Percentiles rank a stretch among this genome's conserved stretches.
These are phyloP conservation scores for Apodemus agrarius DNA, from an alignment of 2,797 vertebrate species.

Conservation along the genomic window DNA sequence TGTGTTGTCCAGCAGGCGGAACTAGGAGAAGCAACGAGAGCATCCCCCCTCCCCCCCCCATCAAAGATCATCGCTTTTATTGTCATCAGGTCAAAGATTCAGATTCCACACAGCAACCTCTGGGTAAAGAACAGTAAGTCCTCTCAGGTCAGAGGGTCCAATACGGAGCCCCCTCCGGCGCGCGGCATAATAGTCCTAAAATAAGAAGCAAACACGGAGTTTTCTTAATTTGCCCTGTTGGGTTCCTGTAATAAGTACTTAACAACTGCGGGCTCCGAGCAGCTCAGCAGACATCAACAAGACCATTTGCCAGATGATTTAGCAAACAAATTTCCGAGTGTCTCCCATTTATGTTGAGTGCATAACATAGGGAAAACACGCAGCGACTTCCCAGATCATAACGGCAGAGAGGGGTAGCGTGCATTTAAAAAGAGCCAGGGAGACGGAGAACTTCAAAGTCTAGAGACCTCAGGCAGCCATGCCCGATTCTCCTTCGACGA, in stretches of 20 bases:
- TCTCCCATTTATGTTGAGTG: constrained; percentile 82
- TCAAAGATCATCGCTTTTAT: constrained; percentile 83
- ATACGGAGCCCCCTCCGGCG: constrained; percentile 80
- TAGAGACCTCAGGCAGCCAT: neutral
- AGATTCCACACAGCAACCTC: constrained; percentile 83
- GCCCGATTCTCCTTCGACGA: neutral
- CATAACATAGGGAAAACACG: constrained; percentile 78
- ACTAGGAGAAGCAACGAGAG: constrained; percentile 79
- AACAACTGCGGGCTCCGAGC: constrained; percentile 87
- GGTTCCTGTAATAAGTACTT: constrained; percentile 88
- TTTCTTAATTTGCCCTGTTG: constrained; percentile 90
- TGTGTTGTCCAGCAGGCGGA: constrained; percentile 78
- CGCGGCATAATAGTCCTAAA: constrained; percentile 84
- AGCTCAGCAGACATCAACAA: constrained; percentile 88
- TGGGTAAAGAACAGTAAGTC: constrained; percentile 82
- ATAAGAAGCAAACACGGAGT: constrained; percentile 87
- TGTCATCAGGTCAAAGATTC: constrained; percentile 85
- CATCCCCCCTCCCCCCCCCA: constrained; percentile 72
- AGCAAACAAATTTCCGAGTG: constrained; percentile 87
- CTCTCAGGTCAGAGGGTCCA: constrained; percentile 86
- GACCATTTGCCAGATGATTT: constrained; percentile 90
- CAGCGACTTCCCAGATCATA: constrained; percentile 54
- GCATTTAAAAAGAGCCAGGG: neutral
- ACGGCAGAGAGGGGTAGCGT: neutral
- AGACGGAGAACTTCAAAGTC: constrained; percentile 8